Base-by-base conservation (phyloP, 2,797 vertebrate genomes). In the Bufotes viridis region DNA sequence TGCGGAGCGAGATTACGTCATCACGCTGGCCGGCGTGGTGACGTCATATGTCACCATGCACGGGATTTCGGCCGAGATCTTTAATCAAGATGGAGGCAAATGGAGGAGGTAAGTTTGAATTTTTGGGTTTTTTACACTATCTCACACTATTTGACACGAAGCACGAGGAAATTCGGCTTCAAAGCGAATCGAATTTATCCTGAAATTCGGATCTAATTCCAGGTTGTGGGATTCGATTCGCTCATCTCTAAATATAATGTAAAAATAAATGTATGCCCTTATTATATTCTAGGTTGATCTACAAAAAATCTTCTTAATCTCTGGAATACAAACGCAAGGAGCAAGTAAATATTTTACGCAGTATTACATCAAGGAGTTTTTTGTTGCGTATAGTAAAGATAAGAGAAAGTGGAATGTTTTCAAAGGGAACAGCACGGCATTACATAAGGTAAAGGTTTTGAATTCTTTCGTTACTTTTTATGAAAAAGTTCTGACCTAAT, bases 291-390 rank as follows among this genome's bases (percentile, higher is more conserved):
- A 99, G 98, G 97, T 99, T 91, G 97, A 99, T 92, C 96, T 99
- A 89, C 93, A 95, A 92, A 96, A 96, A 87, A 95, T 97, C 15
- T 96, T 98, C 69, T 91, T 99, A 80, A 91, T 99, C 89, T 98
- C 97, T 55, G 97, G 97, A 88, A 95, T 99, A 90, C 96, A 96
- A 90, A 99, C 96, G 0, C 98, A 99, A 88, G 98, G 98, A 85
- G 98, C 98, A 87, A 97, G 92, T 88, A 93, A 97, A 85, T 82
- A 96, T 53, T 92, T 98, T 0, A 90, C 78, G 2, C 91, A 94
- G 20, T 94, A 96, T 86, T 98, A 92, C 55, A 92, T 96, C 87
- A 55, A 55, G 0, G 95, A 96, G 90, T 99, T 95, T 92, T 92
- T 85, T 0, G 93, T 99, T 90, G 94, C 96, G 42, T 99, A 99